These are phyloP conservation scores for Solenodon paradoxus DNA, from an alignment of 2,113 vertebrate species.

Conservation along the genomic window DNA sequence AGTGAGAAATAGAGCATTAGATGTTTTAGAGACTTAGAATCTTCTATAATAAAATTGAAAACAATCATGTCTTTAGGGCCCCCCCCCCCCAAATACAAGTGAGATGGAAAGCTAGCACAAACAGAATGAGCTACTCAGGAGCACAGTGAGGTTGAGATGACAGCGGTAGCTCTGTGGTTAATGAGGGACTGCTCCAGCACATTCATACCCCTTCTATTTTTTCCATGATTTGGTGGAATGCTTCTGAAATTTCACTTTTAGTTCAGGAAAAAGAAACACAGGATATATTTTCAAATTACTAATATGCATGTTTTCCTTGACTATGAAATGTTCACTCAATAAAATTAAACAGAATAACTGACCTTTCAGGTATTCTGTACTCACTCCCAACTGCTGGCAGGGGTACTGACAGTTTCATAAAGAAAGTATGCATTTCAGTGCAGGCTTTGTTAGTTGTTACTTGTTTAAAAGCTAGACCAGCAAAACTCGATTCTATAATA, in stretches of 20 bases:
- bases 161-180: neutral
- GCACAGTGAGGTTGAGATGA: neutral
- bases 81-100: neutral
- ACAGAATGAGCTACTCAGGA: neutral
- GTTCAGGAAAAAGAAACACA: neutral
- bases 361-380: neutral
- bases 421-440: too few species aligned
- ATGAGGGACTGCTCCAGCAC: neutral
- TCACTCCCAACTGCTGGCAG: neutral
- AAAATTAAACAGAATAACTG: neutral
- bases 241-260: neutral
- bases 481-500: neutral
- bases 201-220: neutral
- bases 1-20: neutral
- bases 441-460: neutral
- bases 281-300: neutral
- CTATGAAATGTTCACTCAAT: neutral
- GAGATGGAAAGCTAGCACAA: neutral
- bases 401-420: neutral
- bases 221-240: neutral
- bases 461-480: neutral
- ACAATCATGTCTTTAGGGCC: neutral
- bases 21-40: neutral
- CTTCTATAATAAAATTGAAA: neutral
- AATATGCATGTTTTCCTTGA: neutral